Base-by-base conservation (phyloP, 2,113 vertebrate genomes). In the Choloepus hoffmanni region DNA sequence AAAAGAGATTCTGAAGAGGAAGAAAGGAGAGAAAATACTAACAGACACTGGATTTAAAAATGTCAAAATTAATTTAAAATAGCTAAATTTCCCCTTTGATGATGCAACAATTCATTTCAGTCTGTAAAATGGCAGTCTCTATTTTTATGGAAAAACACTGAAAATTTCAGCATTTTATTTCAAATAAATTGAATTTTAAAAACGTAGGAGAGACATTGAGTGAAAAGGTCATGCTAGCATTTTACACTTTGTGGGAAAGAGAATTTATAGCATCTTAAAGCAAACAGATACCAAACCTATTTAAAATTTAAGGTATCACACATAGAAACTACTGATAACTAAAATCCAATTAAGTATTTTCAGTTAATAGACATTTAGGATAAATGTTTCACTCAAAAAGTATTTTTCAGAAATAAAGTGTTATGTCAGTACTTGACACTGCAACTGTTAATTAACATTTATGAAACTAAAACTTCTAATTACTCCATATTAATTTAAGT, bases 101-200 rank as follows among this genome's bases (percentile, higher is more conserved):
- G 48, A 83, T 58, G 45, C 63, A 83, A 45, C 55, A 70, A 65
- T 73, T 91, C 55, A 79, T 45, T 58, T 91, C 1, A 21, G 19
- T 86, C 65, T 96, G 36, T 77, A 86, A 83, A 87, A 40, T 5
- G 90, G 89, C 33, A 62, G 60, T 70, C 33, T 92, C 30, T 21
- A 73, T 97, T 94, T 94, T 86, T 84, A 87, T 8, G 48, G 33
- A 48, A 33, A 70, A 94, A 68, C 19, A 89, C 8, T 95, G 68
- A 94, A 90, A 90, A 7, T 84, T 90, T 68, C 5, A 91, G 62
- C 53, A 85, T 85, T 94, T 76, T 58, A 77, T 94, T 81, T 73
- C 45, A 78, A 79, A 90, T 48, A 89, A 90, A 79, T 67, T 83
- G 92, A 92, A 97, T 94, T 95, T 96, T 96, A 85, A 94, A n/a